Conservation (phyloP, 2,797 vertebrate genomes). For the Pseudochirops corinnae region DNA sequence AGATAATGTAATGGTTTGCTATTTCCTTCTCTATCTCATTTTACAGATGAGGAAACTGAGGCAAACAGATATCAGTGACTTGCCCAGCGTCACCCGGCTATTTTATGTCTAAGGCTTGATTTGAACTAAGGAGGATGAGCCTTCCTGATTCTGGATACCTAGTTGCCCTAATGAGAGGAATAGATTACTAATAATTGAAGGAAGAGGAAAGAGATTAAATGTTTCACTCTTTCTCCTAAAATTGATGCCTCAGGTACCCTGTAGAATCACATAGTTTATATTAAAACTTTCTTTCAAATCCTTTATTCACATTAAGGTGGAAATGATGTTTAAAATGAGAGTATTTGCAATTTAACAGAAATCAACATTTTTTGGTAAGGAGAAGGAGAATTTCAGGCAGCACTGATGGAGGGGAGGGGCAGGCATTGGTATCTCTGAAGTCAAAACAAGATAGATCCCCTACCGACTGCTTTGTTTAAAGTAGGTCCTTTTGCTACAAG, state of each 20-base stretch:
- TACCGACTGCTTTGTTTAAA: neutral
- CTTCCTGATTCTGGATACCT: neutral
- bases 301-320: constrained; percentile 20
- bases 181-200: neutral
- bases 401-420: neutral
- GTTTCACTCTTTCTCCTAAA: neutral
- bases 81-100: neutral
- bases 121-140: neutral
- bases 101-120: neutral
- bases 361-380: neutral
- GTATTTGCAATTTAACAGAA: constrained; percentile 19
- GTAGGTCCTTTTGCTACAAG: neutral
- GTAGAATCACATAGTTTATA: neutral
- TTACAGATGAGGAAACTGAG: neutral
- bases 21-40: neutral
- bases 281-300: constrained; percentile 37
- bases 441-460: neutral
- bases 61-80: neutral
- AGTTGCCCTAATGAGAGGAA: constrained; percentile 7
- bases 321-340: constrained; percentile 25
- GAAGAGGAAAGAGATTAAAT: neutral
- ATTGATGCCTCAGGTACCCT: neutral
- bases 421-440: neutral
- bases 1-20: neutral
- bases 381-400: neutral